These are phyloP conservation scores for Tuta absoluta DNA, from an alignment of 2,888 invertebrate genomes.

Conservation along the genomic window DNA sequence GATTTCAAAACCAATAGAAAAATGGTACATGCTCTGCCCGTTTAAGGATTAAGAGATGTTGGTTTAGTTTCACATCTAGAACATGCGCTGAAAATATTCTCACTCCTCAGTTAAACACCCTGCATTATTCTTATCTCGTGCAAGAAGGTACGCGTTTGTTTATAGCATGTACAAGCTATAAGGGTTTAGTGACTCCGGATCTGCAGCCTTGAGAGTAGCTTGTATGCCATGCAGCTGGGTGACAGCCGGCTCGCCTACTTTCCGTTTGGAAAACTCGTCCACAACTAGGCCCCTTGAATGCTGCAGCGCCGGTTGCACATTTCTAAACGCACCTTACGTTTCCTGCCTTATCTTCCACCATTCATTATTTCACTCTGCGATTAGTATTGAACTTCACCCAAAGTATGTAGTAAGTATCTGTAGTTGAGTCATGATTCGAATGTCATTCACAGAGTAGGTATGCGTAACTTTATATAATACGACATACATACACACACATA, in stretches of 20 bases:
- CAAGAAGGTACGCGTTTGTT: not conserved
- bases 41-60: too few species aligned
- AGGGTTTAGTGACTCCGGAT: constrained; percentile 36
- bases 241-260: constrained; percentile 68
- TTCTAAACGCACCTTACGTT: constrained; percentile 62
- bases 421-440: not conserved
- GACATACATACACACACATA: too few species aligned
- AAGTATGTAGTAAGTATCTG: not conserved
- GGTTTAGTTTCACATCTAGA: too few species aligned
- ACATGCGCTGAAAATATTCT: too few species aligned
- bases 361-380: constrained; percentile 19
- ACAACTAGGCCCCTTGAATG: constrained; percentile 66
- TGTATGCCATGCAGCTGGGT: constrained; percentile 30
- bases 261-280: constrained; percentile 76
- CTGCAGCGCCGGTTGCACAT: constrained; percentile 56
- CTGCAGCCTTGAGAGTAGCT: constrained; percentile 46
- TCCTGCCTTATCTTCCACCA: constrained; percentile 40
- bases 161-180: constrained; percentile 10
- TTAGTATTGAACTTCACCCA: not conserved
- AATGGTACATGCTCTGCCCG: too few species aligned
- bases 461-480: not conserved
- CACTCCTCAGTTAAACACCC: too few species aligned
- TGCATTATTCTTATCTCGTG: not conserved
- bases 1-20: too few species aligned
- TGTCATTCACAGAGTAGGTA: not conserved